Conservation (phyloP, 2,113 vertebrate species). For the Prietella phreatophila region DNA sequence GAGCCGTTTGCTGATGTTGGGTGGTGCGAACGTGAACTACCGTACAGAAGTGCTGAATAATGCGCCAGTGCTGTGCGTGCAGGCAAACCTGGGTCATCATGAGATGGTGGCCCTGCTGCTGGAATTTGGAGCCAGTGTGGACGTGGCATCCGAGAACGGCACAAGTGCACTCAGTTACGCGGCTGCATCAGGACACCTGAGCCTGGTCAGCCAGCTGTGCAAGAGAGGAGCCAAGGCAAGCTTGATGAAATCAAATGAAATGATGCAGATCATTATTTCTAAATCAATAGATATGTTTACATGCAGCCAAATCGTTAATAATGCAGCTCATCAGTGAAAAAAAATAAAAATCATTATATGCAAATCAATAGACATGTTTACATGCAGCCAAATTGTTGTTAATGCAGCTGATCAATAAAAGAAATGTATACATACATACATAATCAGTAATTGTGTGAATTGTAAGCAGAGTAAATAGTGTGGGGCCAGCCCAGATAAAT, state of each 20-base stretch:
- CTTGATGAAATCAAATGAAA: not conserved
- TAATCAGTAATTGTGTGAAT: not conserved
- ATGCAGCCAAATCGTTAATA: not conserved
- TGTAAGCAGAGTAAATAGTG: not conserved
- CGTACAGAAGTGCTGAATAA: slow-evolving; percentile 94
- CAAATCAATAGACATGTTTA: not conserved
- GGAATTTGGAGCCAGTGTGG: slow-evolving; percentile 85
- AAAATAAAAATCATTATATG: not conserved
- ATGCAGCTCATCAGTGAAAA: not conserved
- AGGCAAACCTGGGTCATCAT: slow-evolving; percentile 91
- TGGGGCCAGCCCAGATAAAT: not conserved
- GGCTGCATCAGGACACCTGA: slow-evolving; percentile 86
- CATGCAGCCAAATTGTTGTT: not conserved
- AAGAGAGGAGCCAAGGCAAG: slow-evolving; percentile 87
- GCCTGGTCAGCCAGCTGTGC: slow-evolving; percentile 82
- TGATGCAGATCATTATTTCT: not conserved
- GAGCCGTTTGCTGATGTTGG: slow-evolving; percentile 92
- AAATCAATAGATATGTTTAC: not conserved
- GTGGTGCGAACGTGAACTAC: slow-evolving; percentile 93
- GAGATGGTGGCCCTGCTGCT: slow-evolving; percentile 86
- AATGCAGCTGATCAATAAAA: not conserved
- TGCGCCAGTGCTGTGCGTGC: slow-evolving; percentile 89
- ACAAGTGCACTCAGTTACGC: slow-evolving; percentile 90
- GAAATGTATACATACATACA: too few relatives aligned
- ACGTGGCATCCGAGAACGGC: slow-evolving; percentile 84